Base-by-base conservation (phyloP, 2,113 vertebrate species). In the Urocynchramus pylzowi region DNA sequence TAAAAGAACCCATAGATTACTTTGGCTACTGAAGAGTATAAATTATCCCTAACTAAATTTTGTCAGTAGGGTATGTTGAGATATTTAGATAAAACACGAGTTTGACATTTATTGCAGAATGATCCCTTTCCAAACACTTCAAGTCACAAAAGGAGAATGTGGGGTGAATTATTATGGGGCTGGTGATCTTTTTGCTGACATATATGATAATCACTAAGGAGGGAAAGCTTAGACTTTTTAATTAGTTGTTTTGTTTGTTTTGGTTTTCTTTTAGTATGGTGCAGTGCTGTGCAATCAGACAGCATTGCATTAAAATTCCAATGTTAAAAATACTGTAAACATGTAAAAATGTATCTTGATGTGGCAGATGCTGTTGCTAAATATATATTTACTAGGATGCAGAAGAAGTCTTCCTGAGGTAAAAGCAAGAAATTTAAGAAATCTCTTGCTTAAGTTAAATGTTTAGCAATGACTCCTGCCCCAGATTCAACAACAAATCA, bases 91-190 rank as follows among this genome's bases (percentile, higher is more conserved):
- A 97, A 98, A 98, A 95, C 94, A 94, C 59, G 13, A 9, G 42
- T 98, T 96, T 98, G 95, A 97, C 96, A 97, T 96, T 98, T 98
- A 98, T 96, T 97, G 53, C 87, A 95, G 87, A 97, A 96, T 95
- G 68, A 97, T 97, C 85, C 89, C 57, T 97, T 97, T 59, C 90
- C 75, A 79, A 91, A 77, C 61, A 95, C 77, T 96, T 50, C 35
- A 78, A 77, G 71, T 95, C 78, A 95, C 49, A 93, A 84, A 83
- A 80, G 44, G 63, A 69, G 54, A 74, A 86, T n/a, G 60, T 3
- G 13, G 68, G 86, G 78, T 94, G 68, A 98, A 94, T 97, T 94
- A 94, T 94, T 97, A 97, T 89, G 61, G 87, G 79, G 90, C 79
- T 97, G 92, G 86, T 69, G 95, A 96, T 90, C 52, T 60, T 97